Evolutionary conservation across 92 coral and sea anemone species (phyloP), one percentile per base, ranked within the genome.

Genomic region (Hydrozoanthus gracilis): DNA sequence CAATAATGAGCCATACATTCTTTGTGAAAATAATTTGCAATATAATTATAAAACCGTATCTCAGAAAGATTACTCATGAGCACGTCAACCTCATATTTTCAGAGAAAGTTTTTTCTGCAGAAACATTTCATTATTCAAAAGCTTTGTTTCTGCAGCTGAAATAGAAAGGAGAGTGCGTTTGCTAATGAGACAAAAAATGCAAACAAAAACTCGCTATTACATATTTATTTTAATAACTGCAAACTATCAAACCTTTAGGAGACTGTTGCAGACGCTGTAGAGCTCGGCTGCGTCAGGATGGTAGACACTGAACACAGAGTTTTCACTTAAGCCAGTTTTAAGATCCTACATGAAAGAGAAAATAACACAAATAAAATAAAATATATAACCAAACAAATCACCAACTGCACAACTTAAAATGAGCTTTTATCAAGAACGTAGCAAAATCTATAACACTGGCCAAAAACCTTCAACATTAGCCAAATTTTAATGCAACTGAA

Each of bases 281-380:
- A 93, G 82, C 73, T 96, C 99, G 68, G 91, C 83, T 12, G 99
- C 99, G 90, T 96, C 99, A 11, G 98, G 97, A 87, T 96, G 99
- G 78, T 93, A 96, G 62, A 93, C 98, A 78, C 84, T 93, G 51
- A 96, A 92, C 8, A 96, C 96, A 45, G 98, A 95, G 82, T 92
- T 96, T 88, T 96, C 99, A 75, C 97, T 95, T 16, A 93, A 87
- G 17, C 99, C 99, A 87, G 90, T 91, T 86, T 96, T 96, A 6
- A 95, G 96, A 76, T 96, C 99, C 99, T 96, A 44, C 51, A 83
- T 71, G 7, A 78, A 4, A 52, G 4, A 76, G 6, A 14, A 10
- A 20, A 58, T 2, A 3, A 27, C n/a, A 20, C 6, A 56, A 8
- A 35, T 10, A 44, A 7, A 76, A 51, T 52, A 56, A 35, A 16